A percentile compares a stretch with the other conserved stretches of the same genome.
Conservation (phyloP, 2,888 invertebrate species). For the Lepidocyrtoides sp. region DNA sequence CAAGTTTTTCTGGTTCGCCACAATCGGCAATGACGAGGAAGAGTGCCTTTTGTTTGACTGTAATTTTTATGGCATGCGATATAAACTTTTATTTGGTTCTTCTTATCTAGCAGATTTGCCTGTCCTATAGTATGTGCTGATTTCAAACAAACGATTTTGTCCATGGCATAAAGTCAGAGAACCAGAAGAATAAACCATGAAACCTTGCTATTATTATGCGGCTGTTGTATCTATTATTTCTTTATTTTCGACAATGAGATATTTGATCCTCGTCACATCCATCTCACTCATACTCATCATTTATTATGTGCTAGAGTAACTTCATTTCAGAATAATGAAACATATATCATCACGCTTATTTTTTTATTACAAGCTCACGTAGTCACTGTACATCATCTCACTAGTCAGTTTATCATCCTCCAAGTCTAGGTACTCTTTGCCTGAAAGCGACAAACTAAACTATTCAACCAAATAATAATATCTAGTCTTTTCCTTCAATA, state of each 20-base stretch:
- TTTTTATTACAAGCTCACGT: slow-evolving; percentile 21
- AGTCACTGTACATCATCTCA: slow-evolving; percentile 29
- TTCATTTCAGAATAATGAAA: not conserved
- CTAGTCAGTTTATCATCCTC: not conserved
- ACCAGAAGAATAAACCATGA: not conserved
- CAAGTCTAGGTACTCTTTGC: not conserved
- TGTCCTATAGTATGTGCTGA: not conserved
- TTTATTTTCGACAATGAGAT: not conserved
- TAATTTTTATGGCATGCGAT: not conserved
- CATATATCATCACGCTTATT: not conserved
- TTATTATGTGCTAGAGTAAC: not conserved
- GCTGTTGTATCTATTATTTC: not conserved
- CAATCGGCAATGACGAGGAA: slow-evolving; percentile 14
- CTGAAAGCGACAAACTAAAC: not conserved
- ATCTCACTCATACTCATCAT: slow-evolving; percentile 11
- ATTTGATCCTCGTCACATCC: slow-evolving; percentile 6
- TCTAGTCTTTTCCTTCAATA: not conserved
- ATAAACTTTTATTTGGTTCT: not conserved
- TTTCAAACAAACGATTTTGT: not conserved
- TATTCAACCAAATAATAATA: not conserved
- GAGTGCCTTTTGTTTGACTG: slow-evolving; percentile 6
- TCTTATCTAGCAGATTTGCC: not conserved
- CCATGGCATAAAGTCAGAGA: too few species aligned
- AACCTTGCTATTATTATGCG: not conserved
- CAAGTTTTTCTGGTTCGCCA: slow-evolving; percentile 27